These are phyloP conservation scores for Dysmachus trigonus DNA, from an alignment of 2,888 invertebrate species.

Conservation along the genomic window DNA sequence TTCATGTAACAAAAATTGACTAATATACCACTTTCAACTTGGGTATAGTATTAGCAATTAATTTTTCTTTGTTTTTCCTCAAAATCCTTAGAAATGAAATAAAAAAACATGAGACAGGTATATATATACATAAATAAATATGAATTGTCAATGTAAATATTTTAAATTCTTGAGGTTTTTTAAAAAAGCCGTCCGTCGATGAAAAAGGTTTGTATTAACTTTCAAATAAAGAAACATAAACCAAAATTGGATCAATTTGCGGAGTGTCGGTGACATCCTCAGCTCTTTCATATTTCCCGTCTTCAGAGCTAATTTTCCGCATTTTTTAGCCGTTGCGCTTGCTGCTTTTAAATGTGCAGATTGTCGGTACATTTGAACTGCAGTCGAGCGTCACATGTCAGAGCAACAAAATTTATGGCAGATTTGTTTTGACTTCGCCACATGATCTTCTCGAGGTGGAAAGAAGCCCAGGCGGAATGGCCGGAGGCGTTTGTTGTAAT, in stretches of 20 bases:
- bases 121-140: too few relatives aligned
- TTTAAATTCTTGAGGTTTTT: neutral
- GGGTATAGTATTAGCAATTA: too few relatives aligned
- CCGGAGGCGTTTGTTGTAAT: neutral
- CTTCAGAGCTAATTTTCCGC: neutral
- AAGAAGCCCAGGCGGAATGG: neutral
- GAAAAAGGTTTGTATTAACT: neutral
- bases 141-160: neutral
- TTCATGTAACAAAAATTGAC: too few relatives aligned
- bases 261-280: neutral
- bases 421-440: slow-evolving; percentile 50
- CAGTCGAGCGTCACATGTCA: slow-evolving; percentile 50
- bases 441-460: slow-evolving; percentile 24
- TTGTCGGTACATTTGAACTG: slow-evolving; percentile 47
- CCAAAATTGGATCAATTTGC: neutral
- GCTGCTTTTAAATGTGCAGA: slow-evolving; percentile 30
- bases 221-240: neutral
- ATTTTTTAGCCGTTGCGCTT: neutral
- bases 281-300: slow-evolving; percentile 8
- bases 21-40: too few relatives aligned
- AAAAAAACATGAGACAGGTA: too few relatives aligned
- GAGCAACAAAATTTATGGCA: slow-evolving; percentile 51
- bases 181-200: neutral
- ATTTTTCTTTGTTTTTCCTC: too few relatives aligned
- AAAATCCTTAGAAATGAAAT: too few relatives aligned